Conservation (phyloP, 2,797 vertebrate genomes). For the Salarias fasciatus region DNA sequence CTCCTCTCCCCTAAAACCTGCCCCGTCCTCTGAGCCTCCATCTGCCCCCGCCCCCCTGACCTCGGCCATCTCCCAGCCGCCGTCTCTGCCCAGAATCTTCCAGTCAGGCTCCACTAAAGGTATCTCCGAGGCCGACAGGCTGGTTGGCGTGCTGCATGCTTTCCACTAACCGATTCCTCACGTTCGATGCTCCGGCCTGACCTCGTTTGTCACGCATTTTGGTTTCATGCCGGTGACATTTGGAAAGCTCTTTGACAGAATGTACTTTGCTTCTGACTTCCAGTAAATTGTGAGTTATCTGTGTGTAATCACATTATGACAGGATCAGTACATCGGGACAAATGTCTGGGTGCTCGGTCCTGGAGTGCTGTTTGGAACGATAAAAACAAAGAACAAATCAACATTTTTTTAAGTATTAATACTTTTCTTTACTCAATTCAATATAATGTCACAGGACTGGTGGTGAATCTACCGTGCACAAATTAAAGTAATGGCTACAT, state of each 20-base stretch:
- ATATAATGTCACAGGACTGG: no score
- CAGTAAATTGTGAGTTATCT: conserved; percentile 1
- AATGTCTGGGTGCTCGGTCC: neutral
- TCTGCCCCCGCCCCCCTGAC: conserved; percentile 31
- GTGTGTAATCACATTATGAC: conserved; percentile 6
- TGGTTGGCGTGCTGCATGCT: conserved; percentile 34
- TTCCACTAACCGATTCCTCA: conserved; percentile 20
- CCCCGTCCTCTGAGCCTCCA: conserved; percentile 23
- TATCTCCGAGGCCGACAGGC: conserved; percentile 46
- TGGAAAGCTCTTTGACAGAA: neutral
- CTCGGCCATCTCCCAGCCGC: conserved; percentile 70
- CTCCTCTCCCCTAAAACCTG: conserved; percentile 29
- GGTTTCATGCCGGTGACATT: neutral
- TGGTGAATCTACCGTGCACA: no score
- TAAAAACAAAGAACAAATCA: no score
- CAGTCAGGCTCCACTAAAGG: conserved; percentile 77
- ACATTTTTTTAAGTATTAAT: no score
- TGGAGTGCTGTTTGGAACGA: neutral
- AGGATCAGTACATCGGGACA: conserved; percentile 1
- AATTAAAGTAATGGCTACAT: no score
- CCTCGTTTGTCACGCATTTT: neutral
- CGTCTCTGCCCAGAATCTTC: conserved; percentile 83
- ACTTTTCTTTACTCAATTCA: no score
- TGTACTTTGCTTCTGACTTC: neutral
- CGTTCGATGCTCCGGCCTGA: conserved; percentile 4